These are phyloP conservation scores for Ceratoteleas bidentatus DNA, from an alignment of 1,140 invertebrate species.

Conservation along the genomic window DNA sequence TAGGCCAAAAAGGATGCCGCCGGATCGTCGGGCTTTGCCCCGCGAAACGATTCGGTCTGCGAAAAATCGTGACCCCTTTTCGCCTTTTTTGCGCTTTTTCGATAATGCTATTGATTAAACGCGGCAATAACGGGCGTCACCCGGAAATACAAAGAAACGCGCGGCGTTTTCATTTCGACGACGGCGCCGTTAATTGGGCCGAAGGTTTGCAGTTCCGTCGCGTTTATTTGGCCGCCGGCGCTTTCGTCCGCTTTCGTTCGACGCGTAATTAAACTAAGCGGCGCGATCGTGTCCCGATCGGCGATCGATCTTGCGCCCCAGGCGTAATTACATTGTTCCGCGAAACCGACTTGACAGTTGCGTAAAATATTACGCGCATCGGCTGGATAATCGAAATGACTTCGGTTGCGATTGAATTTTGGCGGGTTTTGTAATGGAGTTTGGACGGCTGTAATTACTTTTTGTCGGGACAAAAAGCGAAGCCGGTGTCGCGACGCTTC, in stretches of 20 bases:
- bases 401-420: neutral
- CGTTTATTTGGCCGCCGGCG: conserved; percentile 4
- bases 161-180: conserved; percentile 32
- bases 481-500: too few relatives aligned
- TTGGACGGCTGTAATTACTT: conserved; percentile 1
- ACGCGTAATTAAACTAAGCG: conserved; percentile 27
- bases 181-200: conserved; percentile 25
- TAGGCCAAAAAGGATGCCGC: too few relatives aligned
- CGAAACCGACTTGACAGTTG: conserved; percentile 16
- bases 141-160: conserved; percentile 26
- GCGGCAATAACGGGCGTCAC: conserved; percentile 22
- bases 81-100: conserved; percentile 13
- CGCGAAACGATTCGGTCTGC: too few relatives aligned
- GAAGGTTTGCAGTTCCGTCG: conserved; percentile 22
- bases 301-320: conserved; percentile 6
- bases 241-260: neutral
- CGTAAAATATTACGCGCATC: conserved; percentile 16
- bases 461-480: neutral
- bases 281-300: conserved; percentile 13
- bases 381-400: conserved; percentile 15
- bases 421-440: conserved; percentile 8
- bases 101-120: conserved; percentile 50
- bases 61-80: neutral
- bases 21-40: too few relatives aligned
- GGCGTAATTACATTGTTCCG: conserved; percentile 20